Conservation (phyloP, 2,888 invertebrate species). For the Catocala sponsa region DNA sequence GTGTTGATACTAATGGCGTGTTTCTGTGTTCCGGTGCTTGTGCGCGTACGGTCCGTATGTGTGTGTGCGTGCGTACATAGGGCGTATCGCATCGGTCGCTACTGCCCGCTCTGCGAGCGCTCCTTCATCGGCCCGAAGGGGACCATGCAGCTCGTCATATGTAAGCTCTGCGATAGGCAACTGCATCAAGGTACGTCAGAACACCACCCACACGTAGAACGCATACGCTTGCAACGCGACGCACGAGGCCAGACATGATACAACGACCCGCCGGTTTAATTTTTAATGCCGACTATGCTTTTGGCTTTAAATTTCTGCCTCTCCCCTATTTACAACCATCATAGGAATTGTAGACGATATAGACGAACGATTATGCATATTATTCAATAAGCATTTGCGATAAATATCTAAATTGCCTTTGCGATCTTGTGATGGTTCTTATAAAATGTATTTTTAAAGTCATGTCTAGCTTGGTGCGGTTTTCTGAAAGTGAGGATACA, state of each 20-base stretch:
- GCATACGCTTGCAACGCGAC: constrained; percentile 48
- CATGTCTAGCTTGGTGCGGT: constrained; percentile 45
- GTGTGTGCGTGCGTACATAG: constrained; percentile 85
- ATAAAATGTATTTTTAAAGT: constrained; percentile 14
- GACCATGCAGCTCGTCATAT: constrained; percentile 90
- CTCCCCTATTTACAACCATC: not conserved
- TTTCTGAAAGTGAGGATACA: constrained; percentile 48
- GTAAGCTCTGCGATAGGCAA: constrained; percentile 88
- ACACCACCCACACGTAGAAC: constrained; percentile 61
- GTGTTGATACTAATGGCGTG: constrained; percentile 84
- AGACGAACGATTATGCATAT: not conserved
- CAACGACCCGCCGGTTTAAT: not conserved
- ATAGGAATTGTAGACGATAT: constrained; percentile 4
- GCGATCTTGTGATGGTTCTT: constrained; percentile 17
- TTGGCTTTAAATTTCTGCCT: not conserved
- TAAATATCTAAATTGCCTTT: constrained; percentile 9
- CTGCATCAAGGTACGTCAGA: constrained; percentile 87
- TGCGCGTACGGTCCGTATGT: constrained; percentile 81
- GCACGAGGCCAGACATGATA: constrained; percentile 24
- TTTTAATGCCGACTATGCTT: not conserved
- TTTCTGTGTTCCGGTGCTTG: constrained; percentile 87
- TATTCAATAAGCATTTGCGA: constrained; percentile 4
- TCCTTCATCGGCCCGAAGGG: constrained; percentile 91
- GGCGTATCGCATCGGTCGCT: constrained; percentile 92
- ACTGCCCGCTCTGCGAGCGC: constrained; percentile 91